These are phyloP conservation scores for Struthidea cinerea DNA, from an alignment of 2,113 vertebrate genomes.

Conservation along the genomic window DNA sequence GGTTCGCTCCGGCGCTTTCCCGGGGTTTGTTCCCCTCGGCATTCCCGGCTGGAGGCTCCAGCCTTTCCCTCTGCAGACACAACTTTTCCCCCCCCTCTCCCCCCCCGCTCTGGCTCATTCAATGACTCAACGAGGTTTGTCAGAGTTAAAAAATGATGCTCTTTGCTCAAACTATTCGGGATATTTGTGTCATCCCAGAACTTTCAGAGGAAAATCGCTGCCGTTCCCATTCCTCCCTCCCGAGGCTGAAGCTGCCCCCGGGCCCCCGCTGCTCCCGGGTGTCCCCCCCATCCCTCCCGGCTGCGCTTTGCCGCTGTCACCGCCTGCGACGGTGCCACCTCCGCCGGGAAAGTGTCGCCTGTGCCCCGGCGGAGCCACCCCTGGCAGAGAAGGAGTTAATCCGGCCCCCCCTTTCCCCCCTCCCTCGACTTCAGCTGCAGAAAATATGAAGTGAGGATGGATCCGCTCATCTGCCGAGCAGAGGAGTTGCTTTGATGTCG, in stretches of 20 bases:
- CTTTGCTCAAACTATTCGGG: not conserved
- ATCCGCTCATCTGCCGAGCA: slow-evolving; percentile 73
- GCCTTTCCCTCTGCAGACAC: not conserved
- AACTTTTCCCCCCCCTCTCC: not conserved
- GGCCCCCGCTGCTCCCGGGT: not conserved
- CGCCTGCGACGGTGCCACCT: not conserved
- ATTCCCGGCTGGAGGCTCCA: not conserved
- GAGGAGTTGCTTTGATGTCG: slow-evolving; percentile 78
- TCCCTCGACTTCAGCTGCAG: slow-evolving; percentile 65
- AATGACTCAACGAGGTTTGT: not conserved
- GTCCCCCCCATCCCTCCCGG: no score
- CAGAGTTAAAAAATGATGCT: not conserved
- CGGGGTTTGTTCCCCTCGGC: not conserved
- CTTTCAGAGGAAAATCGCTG: not conserved
- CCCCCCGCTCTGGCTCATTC: not conserved
- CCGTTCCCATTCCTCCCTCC: not conserved
- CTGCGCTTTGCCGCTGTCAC: not conserved
- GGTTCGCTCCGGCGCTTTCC: not conserved
- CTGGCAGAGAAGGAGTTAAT: not conserved
- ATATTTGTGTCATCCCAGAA: not conserved
- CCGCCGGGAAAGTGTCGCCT: not conserved
- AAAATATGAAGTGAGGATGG: slow-evolving; percentile 70
- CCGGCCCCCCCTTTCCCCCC: not conserved
- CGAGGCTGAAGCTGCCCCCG: not conserved
- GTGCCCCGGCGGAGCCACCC: not conserved